Evolutionary conservation across 2,113 vertebrate species (phyloP).

Genomic region (Malurus cyaneus): DNA sequence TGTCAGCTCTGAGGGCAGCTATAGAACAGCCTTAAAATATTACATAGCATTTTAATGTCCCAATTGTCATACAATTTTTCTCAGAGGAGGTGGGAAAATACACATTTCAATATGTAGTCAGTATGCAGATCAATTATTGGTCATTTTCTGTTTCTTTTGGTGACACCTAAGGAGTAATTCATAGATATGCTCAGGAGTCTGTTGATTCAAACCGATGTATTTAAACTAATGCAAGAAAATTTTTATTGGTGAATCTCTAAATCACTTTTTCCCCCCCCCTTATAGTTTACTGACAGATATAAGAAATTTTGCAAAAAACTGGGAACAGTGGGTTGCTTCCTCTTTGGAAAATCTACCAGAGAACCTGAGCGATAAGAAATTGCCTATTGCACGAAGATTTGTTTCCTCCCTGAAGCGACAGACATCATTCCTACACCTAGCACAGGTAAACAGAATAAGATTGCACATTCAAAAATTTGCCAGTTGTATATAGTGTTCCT

Average conservation of each 20-base stretch:
- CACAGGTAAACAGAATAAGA: slow-evolving; percentile 81
- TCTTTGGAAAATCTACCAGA: slow-evolving; percentile 95
- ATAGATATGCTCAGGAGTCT: not conserved
- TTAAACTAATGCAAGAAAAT: not conserved
- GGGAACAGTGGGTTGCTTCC: slow-evolving; percentile 95
- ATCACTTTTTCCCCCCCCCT: too few relatives aligned
- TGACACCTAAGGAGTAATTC: not conserved
- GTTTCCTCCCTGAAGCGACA: slow-evolving; percentile 95
- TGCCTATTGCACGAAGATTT: slow-evolving; percentile 91
- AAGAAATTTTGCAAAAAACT: slow-evolving; percentile 96
- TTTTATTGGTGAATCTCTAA: not conserved
- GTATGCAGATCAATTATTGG: not conserved
- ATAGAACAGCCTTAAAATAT: not conserved
- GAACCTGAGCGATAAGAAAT: slow-evolving; percentile 88
- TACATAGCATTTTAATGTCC: not conserved
- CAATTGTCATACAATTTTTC: not conserved
- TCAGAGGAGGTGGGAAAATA: not conserved
- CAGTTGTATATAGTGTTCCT: not conserved
- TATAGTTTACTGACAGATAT: slow-evolving; percentile 92
- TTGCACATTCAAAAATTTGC: not conserved
- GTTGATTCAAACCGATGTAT: not conserved
- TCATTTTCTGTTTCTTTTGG: not conserved
- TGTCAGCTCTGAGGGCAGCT: not conserved
- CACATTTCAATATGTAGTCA: not conserved
- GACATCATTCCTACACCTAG: slow-evolving; percentile 94